A percentile compares a stretch with the other conserved stretches of the same genome.
Conservation (phyloP, 1,140 invertebrate species). For the Drosophila nebulosa region DNA sequence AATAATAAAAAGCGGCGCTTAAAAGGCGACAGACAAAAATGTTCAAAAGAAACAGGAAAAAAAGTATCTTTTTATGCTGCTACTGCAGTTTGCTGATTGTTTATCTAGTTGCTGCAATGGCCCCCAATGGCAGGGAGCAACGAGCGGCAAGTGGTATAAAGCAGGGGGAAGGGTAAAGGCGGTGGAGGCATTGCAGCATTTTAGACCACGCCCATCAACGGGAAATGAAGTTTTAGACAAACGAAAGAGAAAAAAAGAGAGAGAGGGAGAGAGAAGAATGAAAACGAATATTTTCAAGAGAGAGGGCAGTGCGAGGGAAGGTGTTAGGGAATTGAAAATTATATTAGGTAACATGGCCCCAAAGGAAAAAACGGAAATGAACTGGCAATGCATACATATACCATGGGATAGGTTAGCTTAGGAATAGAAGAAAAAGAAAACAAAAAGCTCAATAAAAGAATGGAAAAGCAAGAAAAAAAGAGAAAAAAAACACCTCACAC, state of each 20-base stretch:
- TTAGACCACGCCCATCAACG: conserved; percentile 52
- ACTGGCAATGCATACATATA: background rate
- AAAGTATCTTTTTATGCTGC: conserved; percentile 62
- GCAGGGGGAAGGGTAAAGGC: background rate
- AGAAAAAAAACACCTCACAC: no score
- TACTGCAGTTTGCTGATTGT: conserved; percentile 69
- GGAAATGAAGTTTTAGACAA: conserved; percentile 63
- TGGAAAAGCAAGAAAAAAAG: background rate
- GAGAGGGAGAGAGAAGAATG: background rate
- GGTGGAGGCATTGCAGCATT: conserved; percentile 56
- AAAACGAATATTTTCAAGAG: conserved; percentile 7
- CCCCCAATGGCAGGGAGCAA: background rate
- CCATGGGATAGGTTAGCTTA: background rate
- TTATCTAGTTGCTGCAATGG: conserved; percentile 30
- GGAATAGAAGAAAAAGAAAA: no score
- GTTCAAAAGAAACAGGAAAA: conserved; percentile 38
- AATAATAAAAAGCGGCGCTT: conserved; percentile 22
- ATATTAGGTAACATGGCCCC: background rate
- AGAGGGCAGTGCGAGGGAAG: background rate
- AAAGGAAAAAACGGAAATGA: background rate
- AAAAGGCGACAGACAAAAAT: conserved; percentile 59
- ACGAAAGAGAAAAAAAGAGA: no score
- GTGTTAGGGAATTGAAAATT: conserved; percentile 19
- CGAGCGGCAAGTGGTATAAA: background rate
- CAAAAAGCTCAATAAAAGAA: background rate